Base-by-base conservation (phyloP, 2,113 vertebrate genomes). In the Lepisosteus osseus region DNA sequence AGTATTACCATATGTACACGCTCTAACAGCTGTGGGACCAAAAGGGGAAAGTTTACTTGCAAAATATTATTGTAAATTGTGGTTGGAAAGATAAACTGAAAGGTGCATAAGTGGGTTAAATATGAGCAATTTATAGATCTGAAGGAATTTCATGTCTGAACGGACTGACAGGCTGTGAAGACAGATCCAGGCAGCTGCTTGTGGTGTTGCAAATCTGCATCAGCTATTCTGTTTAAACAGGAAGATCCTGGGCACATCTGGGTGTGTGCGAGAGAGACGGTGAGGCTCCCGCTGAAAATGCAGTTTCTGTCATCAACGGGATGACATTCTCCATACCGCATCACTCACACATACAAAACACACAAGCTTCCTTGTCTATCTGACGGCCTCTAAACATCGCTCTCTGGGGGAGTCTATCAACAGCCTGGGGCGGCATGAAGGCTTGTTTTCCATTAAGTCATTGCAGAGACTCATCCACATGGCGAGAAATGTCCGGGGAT, bases 81-180 rank as follows among this genome's bases (percentile, higher is more conserved):
- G 71, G 70, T 69, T 79, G 64, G 69, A 82, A 78, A 80, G 51
- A 67, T 7, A 55, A 63, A 29, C 70, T 40, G 41, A 68, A 75
- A 74, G 51, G 47, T 2, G 15, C 68, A 68, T 7, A 3, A 75
- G 5, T 72, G 64, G 80, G 85, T 73, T 78, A 71, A 69, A 80
- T 54, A 70, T 72, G 71, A 43, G 68, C 13, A 5, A 9, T 55
- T 54, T 74, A 80, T 75, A 74, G 78, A 47, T 63, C 66, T 63
- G 79, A 84, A 80, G 75, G 72, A 81, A 84, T 84, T 73, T 78
- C 41, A 67, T 14, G 79, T 79, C 74, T 86, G 79, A 29, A 78
- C 77, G 82, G 71, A 81, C 77, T 79, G 57, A 78, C 13, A 17
- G 62, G 72, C 80, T 72, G 83, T 78, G 79, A 67, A 83, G 78